A percentile compares a stretch with the other conserved stretches of the same genome.
Evolutionary conservation across 2,888 invertebrate genomes (phyloP).

Genomic region (Plebejus melissa): DNA sequence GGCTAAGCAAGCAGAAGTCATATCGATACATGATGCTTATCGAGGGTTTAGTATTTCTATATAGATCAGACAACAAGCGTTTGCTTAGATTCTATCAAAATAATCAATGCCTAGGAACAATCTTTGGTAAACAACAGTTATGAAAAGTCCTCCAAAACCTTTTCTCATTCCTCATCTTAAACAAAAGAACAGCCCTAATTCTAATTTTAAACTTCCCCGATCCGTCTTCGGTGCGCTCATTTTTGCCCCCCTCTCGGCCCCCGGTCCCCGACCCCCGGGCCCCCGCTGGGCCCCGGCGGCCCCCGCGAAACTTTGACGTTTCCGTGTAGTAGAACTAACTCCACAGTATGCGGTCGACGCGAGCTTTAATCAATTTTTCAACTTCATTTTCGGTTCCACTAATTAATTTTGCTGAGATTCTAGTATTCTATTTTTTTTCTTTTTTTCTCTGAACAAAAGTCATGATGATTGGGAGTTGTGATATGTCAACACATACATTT

Average conservation of each 20-base stretch:
- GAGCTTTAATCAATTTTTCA: conserved; percentile 70
- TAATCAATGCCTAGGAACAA: too few relatives aligned
- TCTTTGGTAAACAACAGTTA: too few relatives aligned
- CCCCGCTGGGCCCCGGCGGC: conserved; percentile 31
- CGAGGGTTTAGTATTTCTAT: not conserved
- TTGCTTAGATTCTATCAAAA: too few relatives aligned
- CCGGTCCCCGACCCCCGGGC: conserved; percentile 35
- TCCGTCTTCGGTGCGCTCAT: conserved; percentile 56
- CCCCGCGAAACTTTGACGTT: conserved; percentile 45
- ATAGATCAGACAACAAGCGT: not conserved
- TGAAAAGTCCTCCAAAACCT: not conserved
- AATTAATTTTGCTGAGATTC: conserved; percentile 42
- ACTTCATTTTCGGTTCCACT: conserved; percentile 57
- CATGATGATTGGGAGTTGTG: not conserved
- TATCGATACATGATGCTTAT: too few relatives aligned
- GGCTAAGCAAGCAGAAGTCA: not conserved
- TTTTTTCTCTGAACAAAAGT: not conserved
- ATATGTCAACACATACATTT: not conserved
- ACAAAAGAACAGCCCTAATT: conserved; percentile 43
- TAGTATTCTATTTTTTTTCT: not conserved
- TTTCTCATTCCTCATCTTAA: not conserved
- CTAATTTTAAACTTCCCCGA: conserved; percentile 58
- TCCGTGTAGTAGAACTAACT: conserved; percentile 51
- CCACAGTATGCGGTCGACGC: conserved; percentile 51
- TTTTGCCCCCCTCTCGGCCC: conserved; percentile 48